Conservation (phyloP, 1,140 invertebrate species). For the Heterodera carotae region DNA sequence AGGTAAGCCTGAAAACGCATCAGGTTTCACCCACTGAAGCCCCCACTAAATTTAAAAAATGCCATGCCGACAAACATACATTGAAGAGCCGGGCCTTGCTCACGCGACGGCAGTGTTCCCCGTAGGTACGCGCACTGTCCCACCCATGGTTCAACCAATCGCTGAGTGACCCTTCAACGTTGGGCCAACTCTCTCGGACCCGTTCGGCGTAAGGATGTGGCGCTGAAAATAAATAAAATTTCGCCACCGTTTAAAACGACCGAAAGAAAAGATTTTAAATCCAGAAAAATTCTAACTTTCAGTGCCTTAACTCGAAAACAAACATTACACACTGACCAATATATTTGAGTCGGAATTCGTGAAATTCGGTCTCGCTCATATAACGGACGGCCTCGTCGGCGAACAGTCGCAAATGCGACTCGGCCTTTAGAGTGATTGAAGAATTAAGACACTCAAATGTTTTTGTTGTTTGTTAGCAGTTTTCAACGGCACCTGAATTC, state of each 20-base stretch:
- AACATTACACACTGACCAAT: background rate
- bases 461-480: too few relatives aligned
- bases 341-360: background rate
- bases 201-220: too few relatives aligned
- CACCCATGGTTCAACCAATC: background rate
- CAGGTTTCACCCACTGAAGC: too few relatives aligned
- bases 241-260: background rate
- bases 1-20: too few relatives aligned
- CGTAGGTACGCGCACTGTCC: background rate
- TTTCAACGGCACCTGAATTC: too few relatives aligned
- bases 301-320: too few relatives aligned
- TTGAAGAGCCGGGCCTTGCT: background rate
- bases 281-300: background rate
- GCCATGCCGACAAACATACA: slow-evolving; percentile 2
- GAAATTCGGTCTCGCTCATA: background rate
- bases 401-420: slow-evolving; percentile 20
- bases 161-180: background rate
- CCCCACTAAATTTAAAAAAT: background rate
- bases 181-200: background rate
- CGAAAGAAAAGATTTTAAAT: background rate
- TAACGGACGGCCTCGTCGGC: slow-evolving; percentile 5
- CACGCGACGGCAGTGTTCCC: background rate
- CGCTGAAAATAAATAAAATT: background rate
- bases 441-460: too few relatives aligned
- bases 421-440: background rate